Conservation (phyloP, 2,113 vertebrate species). For the Dendropsophus ebraccatus region DNA sequence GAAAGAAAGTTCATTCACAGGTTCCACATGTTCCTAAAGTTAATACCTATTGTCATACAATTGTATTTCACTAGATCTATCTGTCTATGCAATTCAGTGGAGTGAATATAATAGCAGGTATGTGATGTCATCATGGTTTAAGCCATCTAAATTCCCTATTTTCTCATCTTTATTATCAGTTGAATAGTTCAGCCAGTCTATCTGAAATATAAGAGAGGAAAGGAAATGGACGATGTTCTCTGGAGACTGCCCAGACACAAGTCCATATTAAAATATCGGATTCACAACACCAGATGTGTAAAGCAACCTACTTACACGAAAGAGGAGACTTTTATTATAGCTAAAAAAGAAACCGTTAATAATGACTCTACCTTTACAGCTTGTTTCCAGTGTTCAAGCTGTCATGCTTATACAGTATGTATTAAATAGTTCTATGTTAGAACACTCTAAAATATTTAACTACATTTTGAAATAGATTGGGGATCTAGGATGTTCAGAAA, state of each 20-base stretch:
- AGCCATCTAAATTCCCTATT: background rate
- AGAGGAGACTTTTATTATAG: background rate
- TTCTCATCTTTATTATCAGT: constrained; percentile 13
- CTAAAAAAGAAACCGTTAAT: background rate
- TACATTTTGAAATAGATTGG: background rate
- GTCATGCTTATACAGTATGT: background rate
- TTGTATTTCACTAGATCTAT: background rate
- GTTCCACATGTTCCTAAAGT: background rate
- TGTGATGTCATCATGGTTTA: background rate
- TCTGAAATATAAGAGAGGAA: constrained; percentile 21
- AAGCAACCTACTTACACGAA: background rate
- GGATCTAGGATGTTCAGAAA: no score
- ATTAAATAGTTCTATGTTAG: background rate
- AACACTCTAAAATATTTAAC: background rate
- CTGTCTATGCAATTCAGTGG: background rate
- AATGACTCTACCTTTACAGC: background rate
- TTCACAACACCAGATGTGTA: constrained; percentile 19
- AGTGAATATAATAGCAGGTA: background rate
- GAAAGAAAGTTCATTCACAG: background rate
- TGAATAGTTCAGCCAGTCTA: constrained; percentile 2
- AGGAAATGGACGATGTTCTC: background rate
- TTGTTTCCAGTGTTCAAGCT: background rate
- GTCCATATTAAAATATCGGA: constrained; percentile 3
- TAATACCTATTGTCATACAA: background rate
- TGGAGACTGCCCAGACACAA: background rate